These are phyloP conservation scores for Nibea albiflora DNA, from an alignment of 2,113 vertebrate species.

Conservation along the genomic window DNA sequence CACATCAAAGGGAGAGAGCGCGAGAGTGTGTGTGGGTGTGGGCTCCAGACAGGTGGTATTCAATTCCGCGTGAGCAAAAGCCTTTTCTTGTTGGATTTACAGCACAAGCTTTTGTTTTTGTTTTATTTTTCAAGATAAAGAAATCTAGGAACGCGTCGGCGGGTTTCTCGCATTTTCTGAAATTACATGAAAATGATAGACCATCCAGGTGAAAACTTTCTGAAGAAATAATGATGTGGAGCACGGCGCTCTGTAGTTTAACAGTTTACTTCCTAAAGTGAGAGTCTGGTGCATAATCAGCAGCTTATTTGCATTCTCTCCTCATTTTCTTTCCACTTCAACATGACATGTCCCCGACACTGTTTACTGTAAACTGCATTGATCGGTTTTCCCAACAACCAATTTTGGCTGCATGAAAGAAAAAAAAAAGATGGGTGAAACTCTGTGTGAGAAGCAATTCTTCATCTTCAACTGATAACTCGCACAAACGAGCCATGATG, in stretches of 20 bases:
- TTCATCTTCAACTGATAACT: neutral
- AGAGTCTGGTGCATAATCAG: neutral
- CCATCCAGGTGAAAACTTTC: neutral
- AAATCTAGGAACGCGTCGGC: no score
- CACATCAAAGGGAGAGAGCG: slow-evolving; percentile 42
- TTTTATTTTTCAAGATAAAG: neutral
- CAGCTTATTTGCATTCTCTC: slow-evolving; percentile 16
- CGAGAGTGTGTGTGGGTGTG: neutral
- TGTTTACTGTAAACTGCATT: slow-evolving; percentile 16
- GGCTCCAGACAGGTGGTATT: neutral
- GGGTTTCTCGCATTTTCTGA: neutral
- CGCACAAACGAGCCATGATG: neutral
- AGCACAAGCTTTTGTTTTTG: neutral
- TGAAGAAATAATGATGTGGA: neutral
- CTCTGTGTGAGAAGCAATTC: neutral
- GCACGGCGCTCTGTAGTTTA: neutral
- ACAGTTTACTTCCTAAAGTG: neutral
- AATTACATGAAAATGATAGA: neutral
- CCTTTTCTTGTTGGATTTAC: neutral
- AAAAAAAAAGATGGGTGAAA: neutral
- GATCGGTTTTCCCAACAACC: neutral
- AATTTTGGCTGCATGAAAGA: neutral
- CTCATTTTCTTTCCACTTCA: neutral
- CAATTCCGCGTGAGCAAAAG: neutral
- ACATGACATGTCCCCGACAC: neutral